phyloP scores from a whole-genome alignment of 2,888 invertebrate species.

The Drosophila barbarae region DNA sequence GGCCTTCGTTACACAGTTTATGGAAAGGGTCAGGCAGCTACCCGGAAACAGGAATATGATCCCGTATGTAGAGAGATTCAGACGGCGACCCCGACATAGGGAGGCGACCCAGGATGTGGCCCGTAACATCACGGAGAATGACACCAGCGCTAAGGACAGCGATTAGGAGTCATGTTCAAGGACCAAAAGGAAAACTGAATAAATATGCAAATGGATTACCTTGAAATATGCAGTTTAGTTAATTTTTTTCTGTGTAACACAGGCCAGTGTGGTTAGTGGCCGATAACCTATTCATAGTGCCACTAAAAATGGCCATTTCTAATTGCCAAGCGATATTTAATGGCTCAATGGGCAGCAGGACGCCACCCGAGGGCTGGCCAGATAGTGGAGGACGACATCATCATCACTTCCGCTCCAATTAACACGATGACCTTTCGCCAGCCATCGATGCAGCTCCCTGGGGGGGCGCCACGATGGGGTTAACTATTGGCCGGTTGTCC shows the following conservation, averaged over 20 bases:
- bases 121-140: too few species aligned
- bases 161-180: not conserved
- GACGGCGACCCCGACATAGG: too few species aligned
- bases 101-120: not conserved
- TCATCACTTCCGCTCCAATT: slow-evolving; percentile 69
- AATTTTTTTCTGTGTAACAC: not conserved
- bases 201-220: too few species aligned
- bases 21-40: too few species aligned
- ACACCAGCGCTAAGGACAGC: not conserved
- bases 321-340: slow-evolving; percentile 62
- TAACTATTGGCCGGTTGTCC: slow-evolving; percentile 12
- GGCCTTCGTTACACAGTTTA: not conserved
- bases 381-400: slow-evolving; percentile 51
- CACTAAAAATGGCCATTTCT: slow-evolving; percentile 49
- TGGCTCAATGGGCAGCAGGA: slow-evolving; percentile 48
- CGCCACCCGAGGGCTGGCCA: slow-evolving; percentile 11
- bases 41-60: too few species aligned
- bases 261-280: slow-evolving; percentile 4
- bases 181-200: not conserved
- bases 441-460: slow-evolving; percentile 38
- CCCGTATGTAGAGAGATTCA: too few species aligned
- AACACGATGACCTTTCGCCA: slow-evolving; percentile 66
- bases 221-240: too few species aligned
- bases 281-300: slow-evolving; percentile 43
- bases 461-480: slow-evolving; percentile 3